Base-by-base conservation (phyloP, 2,888 invertebrate genomes). In the Pammene fasciana region DNA sequence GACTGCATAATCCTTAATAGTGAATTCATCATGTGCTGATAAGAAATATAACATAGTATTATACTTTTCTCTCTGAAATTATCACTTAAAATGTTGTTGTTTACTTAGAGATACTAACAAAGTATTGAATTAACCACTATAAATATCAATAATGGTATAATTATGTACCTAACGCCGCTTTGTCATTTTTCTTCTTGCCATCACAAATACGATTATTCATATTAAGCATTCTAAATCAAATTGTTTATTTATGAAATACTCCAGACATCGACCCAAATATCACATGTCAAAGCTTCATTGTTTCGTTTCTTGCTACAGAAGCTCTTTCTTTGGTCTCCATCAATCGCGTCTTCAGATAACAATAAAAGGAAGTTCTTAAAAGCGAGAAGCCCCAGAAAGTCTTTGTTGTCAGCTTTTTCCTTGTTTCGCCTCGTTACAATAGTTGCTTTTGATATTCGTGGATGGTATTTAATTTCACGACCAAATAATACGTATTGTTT, bases 321-420 rank as follows among this genome's bases (percentile, higher is more conserved):
- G 16, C 26, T 43, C 16, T 14, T 13, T 48, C 13, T 14, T 14
- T 46, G 46, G 46, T 26, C 61, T 14, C 41, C 55, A 67, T 67
- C 67, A 67, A 62, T 67, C 48, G 55, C 38, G 41, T 16, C 52
- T 55, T 38, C 26, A 67, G 67, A 67, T 61, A 60, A 45, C 60
- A 67, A 67, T 61, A 67, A 67, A 67, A 56, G 55, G 16, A 67
- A 61, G 55, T 54, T 38, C 67, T 62, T 55, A 67, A 67, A 67
- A 55, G 61, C 67, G 41, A 67, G 61, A 67, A 67, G 67, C 67
- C 48, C 46, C 55, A 10, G 11, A n/a, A 48, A 62, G 52, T 46
- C 61, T 67, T 67, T 67, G 60, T 60, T 46, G 54, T 16, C 36
- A 56, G 48, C 43, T 7, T 62, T 67, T 67, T 61, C 55, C 48